These are phyloP conservation scores for Leptarthrus brevirostris DNA, from an alignment of 2,888 invertebrate species.

Conservation along the genomic window DNA sequence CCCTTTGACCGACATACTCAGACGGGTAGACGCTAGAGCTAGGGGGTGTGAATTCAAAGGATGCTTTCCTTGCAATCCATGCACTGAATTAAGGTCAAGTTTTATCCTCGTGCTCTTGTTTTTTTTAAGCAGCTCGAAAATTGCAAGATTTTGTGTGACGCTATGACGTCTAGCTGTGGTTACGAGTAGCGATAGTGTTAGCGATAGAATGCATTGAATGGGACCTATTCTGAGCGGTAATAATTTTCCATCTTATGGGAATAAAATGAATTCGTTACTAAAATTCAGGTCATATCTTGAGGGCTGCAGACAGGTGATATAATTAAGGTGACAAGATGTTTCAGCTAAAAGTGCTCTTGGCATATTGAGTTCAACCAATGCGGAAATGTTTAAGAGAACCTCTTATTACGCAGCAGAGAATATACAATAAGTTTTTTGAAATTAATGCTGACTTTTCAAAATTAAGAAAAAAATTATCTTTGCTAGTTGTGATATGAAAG, in stretches of 20 bases:
- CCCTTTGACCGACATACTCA: conserved; percentile 37
- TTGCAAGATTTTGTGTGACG: conserved; percentile 11
- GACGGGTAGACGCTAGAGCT: neutral
- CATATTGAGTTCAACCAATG: no score
- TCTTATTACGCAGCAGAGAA: no score
- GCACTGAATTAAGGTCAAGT: conserved; percentile 44
- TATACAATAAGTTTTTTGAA: no score
- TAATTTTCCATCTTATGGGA: conserved; percentile 9
- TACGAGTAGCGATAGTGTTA: neutral
- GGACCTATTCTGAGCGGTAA: conserved; percentile 2
- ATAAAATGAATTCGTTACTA: conserved; percentile 15
- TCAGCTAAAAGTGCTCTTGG: no score
- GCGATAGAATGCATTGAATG: conserved; percentile 1
- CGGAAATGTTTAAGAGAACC: no score
- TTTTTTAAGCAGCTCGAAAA: conserved; percentile 9
- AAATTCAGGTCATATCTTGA: conserved; percentile 20
- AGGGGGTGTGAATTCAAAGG: neutral
- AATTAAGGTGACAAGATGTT: neutral
- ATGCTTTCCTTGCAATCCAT: neutral
- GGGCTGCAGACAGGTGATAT: conserved; percentile 24
- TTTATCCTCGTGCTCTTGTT: conserved; percentile 28
- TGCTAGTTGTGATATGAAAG: no score
- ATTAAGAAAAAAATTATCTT: no score
- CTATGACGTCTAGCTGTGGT: neutral
- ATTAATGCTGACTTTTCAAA: no score